Base-by-base conservation (phyloP, 2,888 invertebrate species). In the Cataglyphis livida region DNA sequence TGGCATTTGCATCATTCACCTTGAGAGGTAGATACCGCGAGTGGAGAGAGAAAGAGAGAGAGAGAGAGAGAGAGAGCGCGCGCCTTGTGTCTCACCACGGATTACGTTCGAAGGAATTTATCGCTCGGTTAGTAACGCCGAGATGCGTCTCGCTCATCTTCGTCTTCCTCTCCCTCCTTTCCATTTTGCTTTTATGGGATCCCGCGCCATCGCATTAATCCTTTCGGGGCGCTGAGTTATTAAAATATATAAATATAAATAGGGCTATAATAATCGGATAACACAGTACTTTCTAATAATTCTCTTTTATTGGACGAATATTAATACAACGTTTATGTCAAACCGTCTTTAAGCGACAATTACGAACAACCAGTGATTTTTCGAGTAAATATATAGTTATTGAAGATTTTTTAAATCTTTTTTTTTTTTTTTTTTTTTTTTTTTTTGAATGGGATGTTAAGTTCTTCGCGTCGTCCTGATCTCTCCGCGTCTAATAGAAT, bases 1-100 rank as follows among this genome's bases (percentile, higher is more conserved):
- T 90, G 89, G 89, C 90, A 89, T 89, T 89, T 89, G 89, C 89
- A 89, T 89, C 89, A 89, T 89, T 89, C 89, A 89, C 89, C 89
- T 89, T 89, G 89, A 87, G 90, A 84, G 82, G 90, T 84, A 84
- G 83, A 87, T 90, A 90, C 87, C 87, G 85, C 82, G 87, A 87
- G 85, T 82, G 83, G 88, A 85, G 85, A 79, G 18, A 48, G 18
- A 48, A 6, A 41, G 41, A 41, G 88, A 85, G 86, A 82, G 44
- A 44, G 44, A 48, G 48, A 48, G 48, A 48, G 48, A 48, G 48
- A n/a, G n/a, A 51, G 48, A 51, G 51, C n/a, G 51, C n/a, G 0
- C 51, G 88, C 86, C 86, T 86, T 87, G 88, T 88, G 84, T 87
- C 89, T 87, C 84, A 85, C 88, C 88, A 90, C 83, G 91, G 87